These are phyloP conservation scores for Xiphophorus hellerii DNA, from an alignment of 2,113 vertebrate genomes.

Conservation along the genomic window DNA sequence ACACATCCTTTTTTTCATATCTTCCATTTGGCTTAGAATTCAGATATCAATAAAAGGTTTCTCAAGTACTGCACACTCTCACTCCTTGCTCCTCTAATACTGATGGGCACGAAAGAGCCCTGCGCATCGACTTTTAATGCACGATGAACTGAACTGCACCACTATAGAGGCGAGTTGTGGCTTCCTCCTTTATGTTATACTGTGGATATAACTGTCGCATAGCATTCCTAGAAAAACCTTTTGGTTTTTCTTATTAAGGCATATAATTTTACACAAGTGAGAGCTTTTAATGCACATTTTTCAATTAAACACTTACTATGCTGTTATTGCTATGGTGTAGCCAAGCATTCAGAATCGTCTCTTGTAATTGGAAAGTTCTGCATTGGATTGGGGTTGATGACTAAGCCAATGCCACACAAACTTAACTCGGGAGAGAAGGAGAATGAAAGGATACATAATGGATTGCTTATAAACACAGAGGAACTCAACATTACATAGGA, in stretches of 20 bases:
- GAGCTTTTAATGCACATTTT: not conserved
- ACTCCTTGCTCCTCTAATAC: not conserved
- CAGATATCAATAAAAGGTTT: not conserved
- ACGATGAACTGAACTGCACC: not conserved
- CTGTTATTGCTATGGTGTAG: not conserved
- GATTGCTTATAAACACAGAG: not conserved
- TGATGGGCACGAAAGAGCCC: not conserved
- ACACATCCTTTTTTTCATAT: not conserved
- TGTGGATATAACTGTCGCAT: not conserved
- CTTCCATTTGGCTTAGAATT: not conserved
- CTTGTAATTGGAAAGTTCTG: not conserved
- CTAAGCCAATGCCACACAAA: not conserved
- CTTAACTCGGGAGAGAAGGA: not conserved
- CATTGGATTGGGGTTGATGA: not conserved
- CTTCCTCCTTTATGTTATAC: not conserved
- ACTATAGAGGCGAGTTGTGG: not conserved
- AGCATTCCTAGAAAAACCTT: not conserved
- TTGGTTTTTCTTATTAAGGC: not conserved
- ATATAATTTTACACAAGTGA: not conserved
- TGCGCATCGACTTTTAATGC: not conserved
- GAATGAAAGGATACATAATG: not conserved
- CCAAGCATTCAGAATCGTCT: not conserved
- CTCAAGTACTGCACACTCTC: not conserved
- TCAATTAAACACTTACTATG: not conserved
- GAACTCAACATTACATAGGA: not conserved